Conservation (phyloP, 2,888 invertebrate species). For the Nephrotoma appendiculata region DNA sequence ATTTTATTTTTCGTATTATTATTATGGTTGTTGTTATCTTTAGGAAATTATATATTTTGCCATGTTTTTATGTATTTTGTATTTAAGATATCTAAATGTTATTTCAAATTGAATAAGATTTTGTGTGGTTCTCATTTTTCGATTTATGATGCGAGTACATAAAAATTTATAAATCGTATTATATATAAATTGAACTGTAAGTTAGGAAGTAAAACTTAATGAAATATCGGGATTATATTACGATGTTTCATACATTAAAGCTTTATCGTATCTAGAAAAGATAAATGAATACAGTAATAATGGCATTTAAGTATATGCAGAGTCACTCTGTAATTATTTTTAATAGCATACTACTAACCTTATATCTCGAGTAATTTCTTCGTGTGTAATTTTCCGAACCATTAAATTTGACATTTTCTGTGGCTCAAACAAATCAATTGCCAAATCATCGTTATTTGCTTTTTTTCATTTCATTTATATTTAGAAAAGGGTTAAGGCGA, state of each 20-base stretch:
- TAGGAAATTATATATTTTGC: background rate
- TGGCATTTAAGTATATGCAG: background rate
- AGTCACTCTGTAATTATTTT: background rate
- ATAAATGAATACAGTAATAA: background rate
- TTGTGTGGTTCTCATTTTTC: background rate
- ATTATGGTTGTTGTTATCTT: background rate
- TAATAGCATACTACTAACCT: background rate
- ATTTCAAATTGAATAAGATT: background rate
- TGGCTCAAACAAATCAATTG: background rate
- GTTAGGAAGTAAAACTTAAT: too few species aligned
- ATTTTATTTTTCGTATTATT: background rate
- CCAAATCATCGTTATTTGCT: background rate
- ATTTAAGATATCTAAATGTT: background rate
- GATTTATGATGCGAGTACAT: background rate
- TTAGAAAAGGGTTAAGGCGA: background rate
- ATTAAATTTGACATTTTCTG: background rate
- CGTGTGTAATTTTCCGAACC: background rate
- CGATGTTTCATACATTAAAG: background rate
- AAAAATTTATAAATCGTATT: too few species aligned
- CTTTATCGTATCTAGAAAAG: background rate
- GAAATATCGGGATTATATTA: background rate
- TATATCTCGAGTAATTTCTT: background rate
- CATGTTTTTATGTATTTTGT: background rate
- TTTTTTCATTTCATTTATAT: background rate
- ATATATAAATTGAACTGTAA: too few species aligned